Percentiles rank a stretch among this genome's conserved stretches.
Conservation (phyloP, 2,113 vertebrate genomes). For the Suricata suricatta region DNA sequence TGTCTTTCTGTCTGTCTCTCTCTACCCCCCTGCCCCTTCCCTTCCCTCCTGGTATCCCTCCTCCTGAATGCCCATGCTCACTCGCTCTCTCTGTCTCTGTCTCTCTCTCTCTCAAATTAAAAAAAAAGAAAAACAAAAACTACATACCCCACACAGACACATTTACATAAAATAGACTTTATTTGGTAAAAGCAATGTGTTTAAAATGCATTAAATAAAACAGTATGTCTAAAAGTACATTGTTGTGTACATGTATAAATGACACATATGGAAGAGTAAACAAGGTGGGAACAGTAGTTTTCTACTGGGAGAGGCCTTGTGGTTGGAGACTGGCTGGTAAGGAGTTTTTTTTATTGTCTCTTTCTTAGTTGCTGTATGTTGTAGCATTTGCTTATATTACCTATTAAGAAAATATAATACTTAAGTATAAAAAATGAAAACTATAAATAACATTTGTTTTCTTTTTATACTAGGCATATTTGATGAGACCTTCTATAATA, state of each 20-base stretch:
- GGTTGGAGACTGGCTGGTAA: neutral
- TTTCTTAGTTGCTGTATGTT: neutral
- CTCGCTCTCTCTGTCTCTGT: too few species aligned
- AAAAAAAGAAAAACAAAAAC: too few species aligned
- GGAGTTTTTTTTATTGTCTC: neutral
- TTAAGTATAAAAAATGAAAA: slow-evolving; percentile 52
- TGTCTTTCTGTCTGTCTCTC: too few species aligned
- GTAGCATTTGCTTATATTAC: slow-evolving; percentile 33
- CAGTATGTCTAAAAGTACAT: neutral
- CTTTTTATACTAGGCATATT: slow-evolving; percentile 91
- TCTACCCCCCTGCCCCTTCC: too few species aligned
- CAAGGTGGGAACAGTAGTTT: neutral
- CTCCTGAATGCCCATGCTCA: too few species aligned
- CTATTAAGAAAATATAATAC: slow-evolving; percentile 1
- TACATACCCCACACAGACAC: too few species aligned
- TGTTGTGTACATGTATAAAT: neutral
- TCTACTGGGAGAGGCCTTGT: neutral
- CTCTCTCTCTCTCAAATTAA: too few species aligned
- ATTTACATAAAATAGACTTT: neutral
- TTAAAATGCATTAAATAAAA: slow-evolving; percentile 40
- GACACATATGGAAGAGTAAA: neutral
- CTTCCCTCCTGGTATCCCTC: too few species aligned
- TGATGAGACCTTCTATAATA: slow-evolving; percentile 99
- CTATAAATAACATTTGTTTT: slow-evolving; percentile 31
- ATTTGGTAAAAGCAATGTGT: neutral